These are phyloP conservation scores for Dipodomys spectabilis DNA, from an alignment of 2,113 vertebrate genomes.

Conservation along the genomic window DNA sequence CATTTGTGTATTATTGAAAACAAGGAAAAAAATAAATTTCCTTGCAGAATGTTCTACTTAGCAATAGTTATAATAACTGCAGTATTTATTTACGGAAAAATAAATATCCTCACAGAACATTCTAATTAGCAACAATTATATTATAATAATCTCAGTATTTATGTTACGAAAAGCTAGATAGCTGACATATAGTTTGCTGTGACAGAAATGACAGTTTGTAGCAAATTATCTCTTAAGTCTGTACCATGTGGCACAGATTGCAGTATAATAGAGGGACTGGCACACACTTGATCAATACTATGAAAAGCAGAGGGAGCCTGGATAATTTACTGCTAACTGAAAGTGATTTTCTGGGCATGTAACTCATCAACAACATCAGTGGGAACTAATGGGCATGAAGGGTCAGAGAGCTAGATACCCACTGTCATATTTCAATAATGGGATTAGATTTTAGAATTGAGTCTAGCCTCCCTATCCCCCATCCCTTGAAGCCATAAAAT, in stretches of 20 bases:
- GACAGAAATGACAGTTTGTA: slow-evolving; percentile 43
- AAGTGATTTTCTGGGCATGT: slow-evolving; percentile 2
- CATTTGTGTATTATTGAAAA: neutral
- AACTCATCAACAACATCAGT: neutral
- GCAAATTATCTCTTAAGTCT: slow-evolving; percentile 50
- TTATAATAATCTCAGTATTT: neutral
- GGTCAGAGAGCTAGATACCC: neutral
- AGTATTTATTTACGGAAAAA: neutral
- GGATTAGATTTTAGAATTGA: neutral
- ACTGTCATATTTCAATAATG: slow-evolving; percentile 13
- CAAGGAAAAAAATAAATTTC: neutral
- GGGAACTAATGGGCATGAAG: neutral
- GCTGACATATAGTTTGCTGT: neutral
- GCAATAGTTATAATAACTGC: neutral
- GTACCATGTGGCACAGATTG: neutral
- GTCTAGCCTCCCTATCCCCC: neutral
- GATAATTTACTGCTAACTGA: slow-evolving; percentile 51
- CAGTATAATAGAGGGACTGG: neutral
- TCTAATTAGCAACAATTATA: neutral
- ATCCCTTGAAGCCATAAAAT: slow-evolving; percentile 24
- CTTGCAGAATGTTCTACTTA: neutral
- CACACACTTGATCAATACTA: slow-evolving; percentile 3
- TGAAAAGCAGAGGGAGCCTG: neutral
- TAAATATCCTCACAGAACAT: no score
- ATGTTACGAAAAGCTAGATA: slow-evolving; percentile 5